Conservation (phyloP, 1,140 invertebrate genomes). For the Paramacrobiotus metropolitanus region DNA sequence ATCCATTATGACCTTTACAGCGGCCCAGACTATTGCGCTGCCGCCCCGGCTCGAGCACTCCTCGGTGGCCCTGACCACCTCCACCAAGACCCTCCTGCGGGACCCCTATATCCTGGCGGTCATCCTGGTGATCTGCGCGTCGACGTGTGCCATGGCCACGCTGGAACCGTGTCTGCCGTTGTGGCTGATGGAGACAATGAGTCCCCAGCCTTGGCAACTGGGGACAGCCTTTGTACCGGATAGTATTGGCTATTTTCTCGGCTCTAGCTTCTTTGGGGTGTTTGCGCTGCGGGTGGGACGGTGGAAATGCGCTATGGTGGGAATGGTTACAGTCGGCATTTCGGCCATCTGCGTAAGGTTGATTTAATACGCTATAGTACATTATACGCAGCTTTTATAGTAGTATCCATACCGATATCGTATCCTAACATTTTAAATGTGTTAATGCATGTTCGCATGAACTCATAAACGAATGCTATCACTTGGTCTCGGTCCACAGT, state of each 20-base stretch:
- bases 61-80: constrained; percentile 11
- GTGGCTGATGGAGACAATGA: constrained; percentile 44
- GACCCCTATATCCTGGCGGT: constrained; percentile 33
- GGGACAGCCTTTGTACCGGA: constrained; percentile 58
- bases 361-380: constrained; percentile 5
- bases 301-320: constrained; percentile 26
- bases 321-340: constrained; percentile 35
- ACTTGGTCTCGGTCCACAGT: no score
- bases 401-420: no score
- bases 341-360: constrained; percentile 33
- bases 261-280: constrained; percentile 46
- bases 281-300: constrained; percentile 35
- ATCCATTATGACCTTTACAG: neutral
- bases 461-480: no score
- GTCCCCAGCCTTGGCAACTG: constrained; percentile 29
- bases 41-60: neutral
- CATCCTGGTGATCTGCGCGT: constrained; percentile 40
- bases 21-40: neutral
- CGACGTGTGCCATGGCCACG: constrained; percentile 50
- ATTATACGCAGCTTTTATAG: no score
- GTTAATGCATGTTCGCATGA: no score
- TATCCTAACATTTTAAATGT: no score
- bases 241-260: constrained; percentile 51
- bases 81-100: constrained; percentile 23
- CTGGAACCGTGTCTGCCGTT: constrained; percentile 55